Base-by-base conservation (phyloP, 2,113 vertebrate genomes). In the Circaetus cinerascens region DNA sequence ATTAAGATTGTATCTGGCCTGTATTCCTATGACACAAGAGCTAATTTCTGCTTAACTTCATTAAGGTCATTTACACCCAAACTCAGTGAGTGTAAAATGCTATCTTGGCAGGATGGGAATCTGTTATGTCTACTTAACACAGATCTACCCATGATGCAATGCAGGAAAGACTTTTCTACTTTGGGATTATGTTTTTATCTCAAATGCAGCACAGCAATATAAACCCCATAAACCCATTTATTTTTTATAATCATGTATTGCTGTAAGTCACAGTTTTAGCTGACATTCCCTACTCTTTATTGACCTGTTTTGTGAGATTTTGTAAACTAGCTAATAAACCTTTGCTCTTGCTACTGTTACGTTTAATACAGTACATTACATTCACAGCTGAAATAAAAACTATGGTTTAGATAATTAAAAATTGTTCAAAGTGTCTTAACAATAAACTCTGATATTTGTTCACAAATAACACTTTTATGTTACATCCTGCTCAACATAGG, bases 231-330 rank as follows among this genome's bases (percentile, higher is more conserved):
- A 97, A 91, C 27, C 62, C 45, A 82, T 91, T 95, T 95, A 85
- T 94, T 96, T 96, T 94, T 85, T 85, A 93, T 91, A 95, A 91
- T 95, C 69, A 81, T 87, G 38, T 86, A 69, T 93, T 91, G 81
- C 89, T 91, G 45, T 91, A 96, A 89, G 76, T 94, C 95, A 95
- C 81, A 85, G 73, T 97, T 95, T 94, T 86, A 95, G 84, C 74
- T 93, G 89, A 89, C 71, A 79, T 87, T 87, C 66, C 76, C 64
- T 63, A 60, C 41, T 94, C 84, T 94, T 93, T 95, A 94, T 90
- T 97, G 95, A 94, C 93, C 86, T 86, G 62, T 85, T 95, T 87
- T 88, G 89, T 86, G 91, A 88, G 69, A 88, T 93, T 96, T 97
- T 95, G 77, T 93, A 95, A 91, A 91, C 84, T 69, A 93, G 48